phyloP scores from a whole-genome alignment of 2,113 vertebrate species.

The Ophiodon elongatus region DNA sequence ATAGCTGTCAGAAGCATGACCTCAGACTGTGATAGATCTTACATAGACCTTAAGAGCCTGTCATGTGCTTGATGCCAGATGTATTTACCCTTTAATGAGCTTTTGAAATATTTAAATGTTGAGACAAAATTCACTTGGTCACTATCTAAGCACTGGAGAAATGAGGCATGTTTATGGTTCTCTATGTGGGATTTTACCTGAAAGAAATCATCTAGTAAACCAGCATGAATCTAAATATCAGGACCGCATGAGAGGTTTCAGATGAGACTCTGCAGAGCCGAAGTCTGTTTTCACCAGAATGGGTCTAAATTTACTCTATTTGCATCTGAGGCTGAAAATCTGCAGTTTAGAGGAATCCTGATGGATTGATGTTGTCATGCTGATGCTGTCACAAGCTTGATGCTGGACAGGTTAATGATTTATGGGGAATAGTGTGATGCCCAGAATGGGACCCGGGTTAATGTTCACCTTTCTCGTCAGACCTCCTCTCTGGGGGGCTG shows the following conservation, averaged over 20 bases:
- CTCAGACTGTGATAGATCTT: not conserved
- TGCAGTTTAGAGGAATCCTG: conserved; percentile 66
- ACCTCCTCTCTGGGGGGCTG: conserved; percentile 67
- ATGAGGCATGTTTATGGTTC: not conserved
- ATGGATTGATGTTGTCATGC: conserved; percentile 80
- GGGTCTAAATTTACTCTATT: conserved; percentile 38
- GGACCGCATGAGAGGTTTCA: not conserved
- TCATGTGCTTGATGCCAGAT: not conserved
- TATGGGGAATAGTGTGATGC: conserved; percentile 79
- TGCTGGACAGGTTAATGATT: conserved; percentile 81
- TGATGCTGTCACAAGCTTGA: conserved; percentile 72
- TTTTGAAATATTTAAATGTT: not conserved
- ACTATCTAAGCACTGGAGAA: conserved; percentile 19
- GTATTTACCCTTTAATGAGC: not conserved
- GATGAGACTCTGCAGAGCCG: not conserved
- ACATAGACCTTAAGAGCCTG: too few relatives aligned
- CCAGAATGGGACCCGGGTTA: conserved; percentile 80
- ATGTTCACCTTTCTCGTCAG: conserved; percentile 80
- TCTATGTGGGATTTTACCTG: conserved; percentile 21
- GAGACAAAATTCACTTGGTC: not conserved
- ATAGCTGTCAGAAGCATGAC: not conserved
- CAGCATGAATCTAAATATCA: not conserved
- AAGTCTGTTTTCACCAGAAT: conserved; percentile 20
- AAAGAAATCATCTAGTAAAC: not conserved
- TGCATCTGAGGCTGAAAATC: conserved; percentile 52